These are phyloP conservation scores for Paramisgurnus dabryanus DNA, from an alignment of 2,113 vertebrate species.

Conservation along the genomic window DNA sequence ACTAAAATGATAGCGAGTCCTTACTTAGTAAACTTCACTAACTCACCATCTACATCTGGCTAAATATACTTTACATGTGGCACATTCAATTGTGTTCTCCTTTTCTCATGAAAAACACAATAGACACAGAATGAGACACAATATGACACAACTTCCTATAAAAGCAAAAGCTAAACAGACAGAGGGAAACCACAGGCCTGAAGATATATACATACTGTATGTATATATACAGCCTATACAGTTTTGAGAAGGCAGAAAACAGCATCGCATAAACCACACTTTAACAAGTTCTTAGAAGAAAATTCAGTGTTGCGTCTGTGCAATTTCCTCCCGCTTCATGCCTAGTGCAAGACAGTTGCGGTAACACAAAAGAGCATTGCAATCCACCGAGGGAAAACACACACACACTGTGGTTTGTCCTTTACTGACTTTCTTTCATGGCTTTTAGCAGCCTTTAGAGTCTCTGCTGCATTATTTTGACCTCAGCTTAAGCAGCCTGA, in stretches of 20 bases:
- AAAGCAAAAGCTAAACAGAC: background rate
- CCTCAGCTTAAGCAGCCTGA: background rate
- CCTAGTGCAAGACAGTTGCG: background rate
- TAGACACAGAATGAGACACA: constrained; percentile 12
- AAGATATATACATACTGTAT: too few species aligned
- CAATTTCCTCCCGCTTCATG: background rate
- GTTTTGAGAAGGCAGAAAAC: background rate
- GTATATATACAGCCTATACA: too few species aligned
- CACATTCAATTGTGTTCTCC: background rate
- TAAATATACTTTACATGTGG: background rate
- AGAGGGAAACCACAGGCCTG: background rate
- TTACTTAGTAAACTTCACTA: background rate
- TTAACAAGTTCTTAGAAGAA: background rate
- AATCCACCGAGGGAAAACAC: background rate
- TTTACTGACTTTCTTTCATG: constrained; percentile 32
- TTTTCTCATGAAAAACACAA: constrained; percentile 18
- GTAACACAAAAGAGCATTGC: background rate
- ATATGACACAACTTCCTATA: constrained; percentile 11
- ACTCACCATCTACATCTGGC: background rate
- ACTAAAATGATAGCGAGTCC: too few species aligned
- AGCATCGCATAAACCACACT: background rate
- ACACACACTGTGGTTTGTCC: constrained; percentile 22
- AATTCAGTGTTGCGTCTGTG: background rate
- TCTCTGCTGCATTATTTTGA: background rate
- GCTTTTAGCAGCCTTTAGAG: constrained; percentile 26